Evolutionary conservation across 2,888 invertebrate species (phyloP), one percentile per base, ranked within the genome.

Genomic region (Drosophila monieri): DNA sequence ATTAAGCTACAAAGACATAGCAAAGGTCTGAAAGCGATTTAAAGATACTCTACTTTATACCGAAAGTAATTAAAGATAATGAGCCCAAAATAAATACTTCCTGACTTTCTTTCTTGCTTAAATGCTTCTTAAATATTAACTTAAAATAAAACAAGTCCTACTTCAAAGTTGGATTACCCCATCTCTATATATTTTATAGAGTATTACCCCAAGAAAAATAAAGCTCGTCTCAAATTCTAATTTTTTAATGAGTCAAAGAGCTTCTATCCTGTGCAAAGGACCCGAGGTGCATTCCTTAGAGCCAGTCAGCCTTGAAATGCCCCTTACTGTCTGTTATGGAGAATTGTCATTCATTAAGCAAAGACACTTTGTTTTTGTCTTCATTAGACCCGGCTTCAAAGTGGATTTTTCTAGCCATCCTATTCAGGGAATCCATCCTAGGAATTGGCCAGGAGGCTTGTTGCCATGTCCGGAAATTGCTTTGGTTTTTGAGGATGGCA

Each of bases 161-260:
- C 5, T 12, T 32, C 5, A 12, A 32, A 32, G 32, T 32, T 3
- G 1, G 5, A 3, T 1, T 12, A 47, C n/a, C 1, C n/a, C 0
- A 18, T 3, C 2, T 5, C 14, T 2, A 0, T 0, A 0, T 0
- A 2, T 9, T n/a, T 5, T 0, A 6, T 18, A 59, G 37, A 35
- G 70, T 44, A 21, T 2, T 8, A 18, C 43, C 23, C 15, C 14
- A 46, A 46, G 21, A 32, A 49, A 35, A 43, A 49, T 14, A 35
- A 23, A 32, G 14, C 37, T 3, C 9, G 44, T 48, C 62, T 61
- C n/a, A 46, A 65, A 66, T 49, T 62, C 57, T 54, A 74, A 76
- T 68, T 74, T 73, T 77, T 72, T 77, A 79, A 83, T 79, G 67
- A 83, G 67, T 32, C 74, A 74, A 79, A 83, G 69, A 72, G 66